Evolutionary conservation across 2,113 vertebrate genomes (phyloP).

Genomic region (Channa maculata): DNA sequence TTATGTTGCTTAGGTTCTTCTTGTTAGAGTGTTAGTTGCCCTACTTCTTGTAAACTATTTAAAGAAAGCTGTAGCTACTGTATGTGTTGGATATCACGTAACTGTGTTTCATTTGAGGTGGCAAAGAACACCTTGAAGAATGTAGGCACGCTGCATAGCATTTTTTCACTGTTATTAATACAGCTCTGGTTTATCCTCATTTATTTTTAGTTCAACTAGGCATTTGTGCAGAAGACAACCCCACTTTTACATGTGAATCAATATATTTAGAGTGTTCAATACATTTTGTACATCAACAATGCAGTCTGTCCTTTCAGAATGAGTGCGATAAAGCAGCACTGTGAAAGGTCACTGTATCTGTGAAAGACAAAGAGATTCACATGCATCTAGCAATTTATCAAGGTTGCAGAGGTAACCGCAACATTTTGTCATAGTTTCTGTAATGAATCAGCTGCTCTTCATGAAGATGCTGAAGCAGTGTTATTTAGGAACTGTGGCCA

Average conservation of each 20-base stretch:
- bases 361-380: constrained; percentile 60
- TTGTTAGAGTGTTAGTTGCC: not conserved
- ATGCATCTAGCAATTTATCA: constrained; percentile 2
- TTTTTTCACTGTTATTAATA: not conserved
- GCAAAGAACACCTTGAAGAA: not conserved
- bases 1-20: not conserved
- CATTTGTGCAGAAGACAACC: not conserved
- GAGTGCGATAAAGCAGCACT: constrained; percentile 40
- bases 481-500: not conserved
- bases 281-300: not conserved
- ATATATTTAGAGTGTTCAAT: not conserved
- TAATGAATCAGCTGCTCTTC: not conserved
- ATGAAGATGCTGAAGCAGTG: not conserved
- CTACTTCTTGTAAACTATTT: constrained; percentile 8
- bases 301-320: constrained; percentile 65
- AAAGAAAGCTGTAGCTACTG: constrained; percentile 4
- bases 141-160: not conserved
- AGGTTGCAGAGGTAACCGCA: not conserved
- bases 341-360: constrained; percentile 80
- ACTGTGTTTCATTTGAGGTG: not conserved
- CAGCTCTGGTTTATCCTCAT: not conserved
- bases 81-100: constrained; percentile 1
- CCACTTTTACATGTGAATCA: not conserved
- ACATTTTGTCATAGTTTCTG: not conserved
- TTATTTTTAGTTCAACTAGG: not conserved